Conservation (phyloP, 92 coral and sea anemone species). For the Chrysogorgia sp. region DNA sequence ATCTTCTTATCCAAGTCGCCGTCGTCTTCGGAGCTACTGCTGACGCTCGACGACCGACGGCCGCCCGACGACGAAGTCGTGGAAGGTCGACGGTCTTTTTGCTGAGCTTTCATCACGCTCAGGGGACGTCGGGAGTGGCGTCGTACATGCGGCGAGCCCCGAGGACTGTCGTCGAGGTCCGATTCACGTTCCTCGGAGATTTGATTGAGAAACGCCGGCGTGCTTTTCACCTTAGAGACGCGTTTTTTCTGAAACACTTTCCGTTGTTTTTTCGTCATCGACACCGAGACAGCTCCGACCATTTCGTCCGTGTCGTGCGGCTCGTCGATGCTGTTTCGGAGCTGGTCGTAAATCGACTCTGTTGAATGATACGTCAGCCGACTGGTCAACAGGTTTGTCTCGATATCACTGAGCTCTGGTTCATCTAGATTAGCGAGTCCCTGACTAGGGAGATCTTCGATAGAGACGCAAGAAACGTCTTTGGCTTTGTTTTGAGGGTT, state of each 20-base stretch:
- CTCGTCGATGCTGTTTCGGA: background rate
- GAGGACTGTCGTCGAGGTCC: constrained; percentile 95
- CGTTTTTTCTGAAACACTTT: constrained; percentile 61
- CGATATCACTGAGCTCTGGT: constrained; percentile 4
- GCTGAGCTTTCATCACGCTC: constrained; percentile 76
- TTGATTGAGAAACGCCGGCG: constrained; percentile 83
- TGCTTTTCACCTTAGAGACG: constrained; percentile 80
- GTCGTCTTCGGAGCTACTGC: constrained; percentile 92
- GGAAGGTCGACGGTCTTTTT: constrained; percentile 79
- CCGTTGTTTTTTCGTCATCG: constrained; percentile 48
- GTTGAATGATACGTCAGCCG: constrained; percentile 26
- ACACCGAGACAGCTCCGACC: constrained; percentile 35
- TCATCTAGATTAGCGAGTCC: constrained; percentile 14
- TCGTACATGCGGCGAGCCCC: constrained; percentile 86
- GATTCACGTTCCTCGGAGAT: constrained; percentile 97
- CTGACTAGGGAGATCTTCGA: background rate
- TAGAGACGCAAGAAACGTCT: constrained; percentile 8
- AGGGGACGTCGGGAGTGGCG: constrained; percentile 71
- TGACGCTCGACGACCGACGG: constrained; percentile 90
- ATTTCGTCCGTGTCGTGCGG: constrained; percentile 18
- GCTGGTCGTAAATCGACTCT: constrained; percentile 27
- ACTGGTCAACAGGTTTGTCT: constrained; percentile 7
- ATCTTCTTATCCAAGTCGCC: constrained; percentile 88
- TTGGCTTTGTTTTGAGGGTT: constrained; percentile 49
- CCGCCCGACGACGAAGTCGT: constrained; percentile 92